Conservation (phyloP, 2,797 vertebrate species). For the Psittacula derbiana region DNA sequence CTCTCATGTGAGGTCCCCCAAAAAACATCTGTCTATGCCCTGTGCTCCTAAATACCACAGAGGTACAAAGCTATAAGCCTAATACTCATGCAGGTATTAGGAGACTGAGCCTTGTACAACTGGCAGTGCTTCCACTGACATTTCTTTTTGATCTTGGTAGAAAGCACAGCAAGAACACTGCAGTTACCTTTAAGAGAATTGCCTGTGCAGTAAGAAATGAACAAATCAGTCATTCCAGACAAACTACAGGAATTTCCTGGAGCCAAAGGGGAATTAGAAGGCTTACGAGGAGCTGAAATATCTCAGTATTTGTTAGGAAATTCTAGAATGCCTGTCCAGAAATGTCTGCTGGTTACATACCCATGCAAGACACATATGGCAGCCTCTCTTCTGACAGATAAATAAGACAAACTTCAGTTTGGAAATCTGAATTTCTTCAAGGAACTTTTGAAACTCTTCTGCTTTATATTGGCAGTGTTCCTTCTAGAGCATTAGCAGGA, state of each 20-base stretch:
- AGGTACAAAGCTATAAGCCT: neutral
- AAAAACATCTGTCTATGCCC: accelerated
- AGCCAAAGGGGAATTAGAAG: neutral
- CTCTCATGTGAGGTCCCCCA: accelerated
- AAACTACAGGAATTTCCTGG: neutral
- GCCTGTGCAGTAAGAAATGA: neutral
- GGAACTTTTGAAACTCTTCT: neutral
- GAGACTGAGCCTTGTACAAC: accelerated
- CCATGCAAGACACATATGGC: neutral
- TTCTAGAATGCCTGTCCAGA: neutral
- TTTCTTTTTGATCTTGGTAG: neutral
- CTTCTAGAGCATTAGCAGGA: neutral
- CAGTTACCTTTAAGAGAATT: neutral
- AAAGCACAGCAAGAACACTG: neutral
- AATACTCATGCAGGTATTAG: neutral
- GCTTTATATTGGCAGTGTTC: neutral
- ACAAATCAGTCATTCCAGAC: neutral
- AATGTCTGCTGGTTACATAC: neutral
- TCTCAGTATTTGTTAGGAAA: neutral
- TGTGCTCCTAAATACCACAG: neutral
- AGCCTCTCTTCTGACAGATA: neutral
- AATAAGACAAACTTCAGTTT: neutral
- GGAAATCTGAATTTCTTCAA: neutral
- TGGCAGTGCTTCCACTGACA: neutral
- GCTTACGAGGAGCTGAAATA: neutral